Base-by-base conservation (phyloP, 2,888 invertebrate species). In the Antheraea yamamai region DNA sequence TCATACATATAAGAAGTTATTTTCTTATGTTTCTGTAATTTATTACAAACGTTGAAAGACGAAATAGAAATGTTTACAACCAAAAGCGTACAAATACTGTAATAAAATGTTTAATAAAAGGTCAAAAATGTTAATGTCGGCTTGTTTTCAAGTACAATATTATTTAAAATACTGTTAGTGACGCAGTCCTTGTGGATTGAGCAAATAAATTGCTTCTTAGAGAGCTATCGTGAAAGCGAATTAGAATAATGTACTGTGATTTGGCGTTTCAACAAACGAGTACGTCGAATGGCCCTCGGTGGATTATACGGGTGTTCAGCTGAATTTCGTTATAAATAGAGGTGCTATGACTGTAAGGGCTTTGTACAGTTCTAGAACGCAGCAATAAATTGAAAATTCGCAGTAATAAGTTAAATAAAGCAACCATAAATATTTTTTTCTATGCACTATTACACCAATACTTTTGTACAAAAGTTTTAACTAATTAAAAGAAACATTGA, bases 161-260 rank as follows among this genome's bases (percentile, higher is more conserved):
- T 73, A 55, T 55, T 73, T 55, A 73, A 73, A 75, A 75, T 64
- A 73, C 55, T 35, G 66, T 75, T 73, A 66, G 73, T 68, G 26
- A 55, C 79, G 81, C 82, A 85, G 80, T 82, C 79, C 80, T 80
- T 76, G 75, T 81, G 83, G 86, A 89, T 90, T 87, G 86, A 85
- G 88, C 88, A 90, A 93, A 94, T 92, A 94, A 94, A 94, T 94
- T 92, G 92, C 92, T 91, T 89, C 91, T 93, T 93, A 91, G 88
- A 91, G 92, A 94, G 93, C 94, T 91, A 94, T 93, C 91, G 89
- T 85, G 90, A 89, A 91, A 90, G 90, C 91, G 91, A 94, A 94
- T 94, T 95, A 94, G 94, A 94, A 95, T 95, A 94, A 95, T 94
- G 93, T 90, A 86, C 89, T 90, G 87, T 92, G 93, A 95, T 95